Base-by-base conservation (phyloP, 2,797 vertebrate genomes). In the Trematomus bernacchii region DNA sequence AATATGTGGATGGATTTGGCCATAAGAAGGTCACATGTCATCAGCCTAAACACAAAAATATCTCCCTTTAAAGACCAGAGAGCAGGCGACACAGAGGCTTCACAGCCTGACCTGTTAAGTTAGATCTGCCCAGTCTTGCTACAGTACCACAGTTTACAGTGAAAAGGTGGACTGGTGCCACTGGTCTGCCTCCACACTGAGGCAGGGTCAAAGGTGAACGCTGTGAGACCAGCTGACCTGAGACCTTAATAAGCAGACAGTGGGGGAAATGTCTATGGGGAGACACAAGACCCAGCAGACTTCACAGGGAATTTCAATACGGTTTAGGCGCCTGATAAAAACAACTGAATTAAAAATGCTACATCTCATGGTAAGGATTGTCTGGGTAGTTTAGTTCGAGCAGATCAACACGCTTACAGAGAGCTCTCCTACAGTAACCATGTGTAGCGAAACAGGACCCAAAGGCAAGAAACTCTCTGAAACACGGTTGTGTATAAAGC, bases 161-260 rank as follows among this genome's bases (percentile, higher is more conserved):
- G n/a, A 65, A 27, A 37, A 47, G 37, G 44, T 16, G 30, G 37
- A 64, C 43, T 59, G 73, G 81, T 78, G 71, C 71, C 83, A 53
- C 66, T 46, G 66, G 74, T 84, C 85, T 79, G 83, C 50, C 52
- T 46, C 55, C 77, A 71, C 64, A 48, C 72, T 30, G 65, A 70
- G 72, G 53, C 46, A n/a, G 62, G 62, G 84, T 53, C 52, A 75
- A 71, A 89, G 87, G 79, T 80, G 59, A 79, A 60, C 55, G 66
- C 0, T 18, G 51, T 30, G 51, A 71, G 50, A 57, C 23, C 52
- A 43, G 54, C 47, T 76, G 60, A 82, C 58, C 63, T 60, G 12
- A 61, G 47, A 55, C n/a, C 10, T 0, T 4, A 23, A 68, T 4
- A 27, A 75, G 18, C 47, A 62, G 71, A 27, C 19, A 10, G 1